Conservation (phyloP, 2,113 vertebrate genomes). For the Aviceda subcristata region DNA sequence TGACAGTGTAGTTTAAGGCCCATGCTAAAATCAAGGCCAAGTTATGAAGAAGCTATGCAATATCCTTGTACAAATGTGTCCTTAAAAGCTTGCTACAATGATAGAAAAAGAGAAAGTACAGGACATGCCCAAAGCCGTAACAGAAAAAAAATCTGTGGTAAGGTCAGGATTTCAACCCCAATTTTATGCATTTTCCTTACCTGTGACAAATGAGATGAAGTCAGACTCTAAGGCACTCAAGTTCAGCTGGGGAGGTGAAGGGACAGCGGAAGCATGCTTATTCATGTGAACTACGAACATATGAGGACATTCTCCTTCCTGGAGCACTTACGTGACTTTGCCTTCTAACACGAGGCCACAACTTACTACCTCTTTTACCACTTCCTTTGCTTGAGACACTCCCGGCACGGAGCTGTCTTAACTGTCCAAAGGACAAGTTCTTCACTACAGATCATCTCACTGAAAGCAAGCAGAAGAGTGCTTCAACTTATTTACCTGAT, state of each 20-base stretch:
- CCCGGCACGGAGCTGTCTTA: not conserved
- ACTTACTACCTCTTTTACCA: not conserved
- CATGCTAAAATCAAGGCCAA: not conserved
- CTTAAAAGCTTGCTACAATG: fast-evolving
- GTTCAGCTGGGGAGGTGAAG: not conserved
- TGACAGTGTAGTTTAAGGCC: not conserved
- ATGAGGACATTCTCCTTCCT: not conserved
- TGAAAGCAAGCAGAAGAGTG: not conserved
- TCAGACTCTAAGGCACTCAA: fast-evolving
- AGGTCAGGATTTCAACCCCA: not conserved
- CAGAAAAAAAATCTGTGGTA: not conserved
- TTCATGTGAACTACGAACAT: not conserved
- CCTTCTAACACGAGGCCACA: not conserved
- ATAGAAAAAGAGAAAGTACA: not conserved
- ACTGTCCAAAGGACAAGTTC: not conserved
- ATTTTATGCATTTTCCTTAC: not conserved
- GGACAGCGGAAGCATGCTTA: not conserved
- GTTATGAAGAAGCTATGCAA: not conserved
- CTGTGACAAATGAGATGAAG: not conserved
- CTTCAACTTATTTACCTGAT: not conserved
- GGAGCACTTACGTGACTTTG: not conserved
- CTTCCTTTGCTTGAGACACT: not conserved
- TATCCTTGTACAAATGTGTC: not conserved
- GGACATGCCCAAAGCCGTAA: not conserved
- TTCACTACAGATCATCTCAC: not conserved